phyloP scores from a whole-genome alignment of 2,888 invertebrate species.

The Gerosis bhagava region DNA sequence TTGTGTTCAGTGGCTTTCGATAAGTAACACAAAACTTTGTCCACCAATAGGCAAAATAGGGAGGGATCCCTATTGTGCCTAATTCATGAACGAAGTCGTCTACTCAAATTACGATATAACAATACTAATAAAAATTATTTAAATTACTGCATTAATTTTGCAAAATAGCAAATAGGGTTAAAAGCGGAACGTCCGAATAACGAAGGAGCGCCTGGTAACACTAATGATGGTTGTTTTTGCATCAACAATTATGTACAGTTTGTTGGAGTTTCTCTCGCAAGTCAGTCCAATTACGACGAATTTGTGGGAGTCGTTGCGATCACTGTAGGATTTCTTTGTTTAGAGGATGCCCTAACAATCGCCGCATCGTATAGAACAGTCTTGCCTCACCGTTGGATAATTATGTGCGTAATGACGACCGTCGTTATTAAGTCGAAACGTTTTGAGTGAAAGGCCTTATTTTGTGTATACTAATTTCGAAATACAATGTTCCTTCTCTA shows the following conservation, averaged over 20 bases:
- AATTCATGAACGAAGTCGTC: too few relatives aligned
- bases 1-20: too few relatives aligned
- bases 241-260: slow-evolving; percentile 77
- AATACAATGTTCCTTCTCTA: not conserved
- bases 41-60: too few relatives aligned
- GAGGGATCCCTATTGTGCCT: too few relatives aligned
- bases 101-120: too few relatives aligned
- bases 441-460: slow-evolving; percentile 48
- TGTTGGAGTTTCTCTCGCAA: slow-evolving; percentile 68
- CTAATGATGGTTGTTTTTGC: slow-evolving; percentile 65
- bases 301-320: slow-evolving; percentile 62
- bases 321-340: slow-evolving; percentile 63
- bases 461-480: slow-evolving; percentile 30
- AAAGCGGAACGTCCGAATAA: too few relatives aligned
- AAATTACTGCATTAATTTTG: too few relatives aligned
- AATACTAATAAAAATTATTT: too few relatives aligned
- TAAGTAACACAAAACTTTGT: too few relatives aligned
- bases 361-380: slow-evolving; percentile 45
- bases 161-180: too few relatives aligned
- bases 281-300: slow-evolving; percentile 68
- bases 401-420: slow-evolving; percentile 56
- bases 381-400: slow-evolving; percentile 45
- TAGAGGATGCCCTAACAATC: slow-evolving; percentile 62
- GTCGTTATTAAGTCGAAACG: slow-evolving; percentile 45
- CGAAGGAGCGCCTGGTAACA: too few relatives aligned